A percentile compares a stretch with the other conserved stretches of the same genome.
phyloP scores from a whole-genome alignment of 2,888 invertebrate genomes.

The Spialia ferax region DNA sequence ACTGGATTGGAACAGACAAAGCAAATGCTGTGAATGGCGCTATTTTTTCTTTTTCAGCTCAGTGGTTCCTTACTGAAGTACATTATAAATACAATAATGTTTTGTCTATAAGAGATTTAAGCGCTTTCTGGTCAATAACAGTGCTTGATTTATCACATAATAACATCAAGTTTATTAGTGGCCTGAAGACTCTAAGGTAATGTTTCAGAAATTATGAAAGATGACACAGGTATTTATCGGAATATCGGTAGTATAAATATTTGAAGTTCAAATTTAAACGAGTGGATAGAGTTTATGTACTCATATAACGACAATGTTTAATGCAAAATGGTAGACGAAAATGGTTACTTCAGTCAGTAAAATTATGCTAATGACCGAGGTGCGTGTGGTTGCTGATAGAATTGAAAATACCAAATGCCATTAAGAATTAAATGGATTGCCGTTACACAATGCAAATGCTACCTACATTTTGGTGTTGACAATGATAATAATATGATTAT shows the following conservation, averaged over 20 bases:
- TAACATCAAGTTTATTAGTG: slow-evolving; percentile 83
- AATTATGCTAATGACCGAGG: slow-evolving; percentile 4
- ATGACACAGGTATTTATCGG: no score
- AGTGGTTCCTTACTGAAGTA: slow-evolving; percentile 88
- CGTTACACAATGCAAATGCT: background rate
- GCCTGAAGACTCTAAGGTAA: slow-evolving; percentile 84
- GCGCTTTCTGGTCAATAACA: slow-evolving; percentile 87
- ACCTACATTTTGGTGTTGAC: background rate
- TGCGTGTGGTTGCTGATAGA: background rate
- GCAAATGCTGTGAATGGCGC: slow-evolving; percentile 8
- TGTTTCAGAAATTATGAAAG: background rate
- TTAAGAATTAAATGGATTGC: background rate
- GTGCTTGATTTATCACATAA: slow-evolving; percentile 88
- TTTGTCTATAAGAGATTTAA: slow-evolving; percentile 81
- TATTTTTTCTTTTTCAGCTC: slow-evolving; percentile 63
- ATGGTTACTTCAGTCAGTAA: background rate
- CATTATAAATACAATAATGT: slow-evolving; percentile 87
- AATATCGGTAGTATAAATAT: no score
- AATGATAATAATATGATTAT: no score
- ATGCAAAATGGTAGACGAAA: background rate
- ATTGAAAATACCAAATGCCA: background rate
- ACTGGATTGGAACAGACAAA: slow-evolving; percentile 39
- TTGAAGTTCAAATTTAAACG: slow-evolving; percentile 5
- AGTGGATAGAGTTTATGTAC: background rate
- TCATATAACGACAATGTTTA: background rate